Conservation (phyloP, 1,140 invertebrate species). For the Brachionus koreanus region DNA sequence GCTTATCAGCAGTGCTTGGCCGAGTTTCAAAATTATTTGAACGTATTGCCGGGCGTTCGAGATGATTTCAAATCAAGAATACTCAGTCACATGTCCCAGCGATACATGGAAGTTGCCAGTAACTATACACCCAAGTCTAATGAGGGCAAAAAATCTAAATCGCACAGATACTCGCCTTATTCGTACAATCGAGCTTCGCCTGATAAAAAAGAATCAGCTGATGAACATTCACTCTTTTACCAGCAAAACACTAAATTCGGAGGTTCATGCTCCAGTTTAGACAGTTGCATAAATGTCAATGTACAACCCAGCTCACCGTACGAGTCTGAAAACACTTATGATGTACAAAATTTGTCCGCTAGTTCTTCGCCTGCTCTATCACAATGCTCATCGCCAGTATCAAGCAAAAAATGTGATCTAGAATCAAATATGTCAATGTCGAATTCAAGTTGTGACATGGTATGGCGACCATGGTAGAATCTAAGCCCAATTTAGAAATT, state of each 20-base stretch:
- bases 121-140: background rate
- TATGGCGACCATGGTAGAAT: conserved; percentile 20
- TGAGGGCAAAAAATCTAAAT: background rate
- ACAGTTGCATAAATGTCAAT: conserved; percentile 9
- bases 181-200: background rate
- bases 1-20: conserved; percentile 22
- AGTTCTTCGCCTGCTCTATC: background rate
- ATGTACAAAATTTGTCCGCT: conserved; percentile 26
- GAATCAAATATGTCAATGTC: conserved; percentile 8
- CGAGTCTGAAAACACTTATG: conserved; percentile 1
- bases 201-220: background rate
- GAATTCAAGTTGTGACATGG: conserved; percentile 11
- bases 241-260: conserved; percentile 6
- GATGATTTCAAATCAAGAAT: conserved; percentile 17
- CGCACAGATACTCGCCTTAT: background rate
- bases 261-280: conserved; percentile 14
- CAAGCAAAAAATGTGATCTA: background rate
- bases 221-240: background rate
- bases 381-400: background rate
- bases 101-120: background rate
- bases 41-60: background rate
- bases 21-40: conserved; percentile 42
- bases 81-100: background rate
- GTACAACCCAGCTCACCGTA: background rate
- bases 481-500: background rate